A percentile compares a stretch with the other conserved stretches of the same genome.
Evolutionary conservation across 2,797 vertebrate species (phyloP).

Genomic region (Sebastes vulpes): DNA sequence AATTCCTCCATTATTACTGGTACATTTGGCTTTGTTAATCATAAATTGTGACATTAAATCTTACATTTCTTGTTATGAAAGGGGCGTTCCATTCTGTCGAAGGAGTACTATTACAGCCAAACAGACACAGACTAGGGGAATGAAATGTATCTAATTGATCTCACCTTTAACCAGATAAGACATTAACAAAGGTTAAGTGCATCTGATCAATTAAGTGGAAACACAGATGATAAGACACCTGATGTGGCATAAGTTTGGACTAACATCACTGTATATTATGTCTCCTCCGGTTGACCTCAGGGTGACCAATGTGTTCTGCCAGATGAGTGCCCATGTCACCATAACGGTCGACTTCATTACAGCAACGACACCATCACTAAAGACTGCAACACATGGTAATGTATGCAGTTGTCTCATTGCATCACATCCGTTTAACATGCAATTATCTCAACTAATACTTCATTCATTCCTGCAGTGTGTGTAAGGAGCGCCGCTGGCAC

Average conservation of each 20-base stretch:
- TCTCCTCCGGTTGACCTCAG: conserved; percentile 63
- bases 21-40: neutral
- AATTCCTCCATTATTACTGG: neutral
- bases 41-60: neutral
- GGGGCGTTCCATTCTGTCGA: neutral
- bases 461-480: conserved; percentile 80
- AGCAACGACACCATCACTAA: conserved; percentile 90
- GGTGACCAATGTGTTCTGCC: conserved; percentile 87
- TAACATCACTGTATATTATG: neutral
- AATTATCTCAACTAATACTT: accelerated
- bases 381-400: conserved; percentile 94
- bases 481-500: conserved; percentile 87
- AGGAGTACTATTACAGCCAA: neutral
- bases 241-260: neutral
- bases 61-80: neutral
- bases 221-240: neutral
- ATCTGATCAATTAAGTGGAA: neutral
- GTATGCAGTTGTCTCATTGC: neutral
- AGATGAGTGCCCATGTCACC: conserved; percentile 91
- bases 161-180: neutral
- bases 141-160: neutral
- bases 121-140: neutral
- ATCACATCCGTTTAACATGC: accelerated
- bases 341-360: conserved; percentile 88
- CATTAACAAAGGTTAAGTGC: neutral